phyloP scores from a whole-genome alignment of 2,797 vertebrate genomes.

The Chromobotia macracanthus region DNA sequence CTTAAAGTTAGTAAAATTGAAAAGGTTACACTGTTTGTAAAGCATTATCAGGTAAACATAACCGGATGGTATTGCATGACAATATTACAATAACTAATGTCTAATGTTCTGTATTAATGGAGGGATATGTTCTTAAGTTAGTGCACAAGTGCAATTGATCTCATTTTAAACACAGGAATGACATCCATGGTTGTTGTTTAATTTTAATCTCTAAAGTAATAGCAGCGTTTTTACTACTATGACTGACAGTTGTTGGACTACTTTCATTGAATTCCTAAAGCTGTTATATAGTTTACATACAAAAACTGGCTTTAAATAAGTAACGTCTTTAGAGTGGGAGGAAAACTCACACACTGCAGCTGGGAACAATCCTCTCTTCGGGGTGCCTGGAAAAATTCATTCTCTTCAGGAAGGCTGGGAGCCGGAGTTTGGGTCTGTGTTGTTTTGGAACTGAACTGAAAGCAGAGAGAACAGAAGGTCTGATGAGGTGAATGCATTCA shows the following conservation, averaged over 20 bases:
- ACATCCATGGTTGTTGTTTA: no score
- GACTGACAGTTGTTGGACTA: no score
- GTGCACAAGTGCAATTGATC: no score
- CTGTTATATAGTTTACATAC: no score
- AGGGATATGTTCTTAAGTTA: no score
- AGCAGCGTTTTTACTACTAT: no score
- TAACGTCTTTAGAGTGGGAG: neutral
- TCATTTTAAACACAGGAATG: no score
- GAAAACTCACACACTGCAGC: slow-evolving; percentile 73
- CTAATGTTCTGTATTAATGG: no score
- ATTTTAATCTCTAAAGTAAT: no score
- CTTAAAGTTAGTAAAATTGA: slow-evolving; percentile 63
- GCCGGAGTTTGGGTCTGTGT: slow-evolving; percentile 64
- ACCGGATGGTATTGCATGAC: no score
- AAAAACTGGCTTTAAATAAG: neutral
- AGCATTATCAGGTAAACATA: neutral
- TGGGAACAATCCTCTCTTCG: slow-evolving; percentile 70
- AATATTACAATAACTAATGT: neutral
- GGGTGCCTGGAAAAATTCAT: slow-evolving; percentile 67
- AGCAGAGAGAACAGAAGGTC: slow-evolving; percentile 48
- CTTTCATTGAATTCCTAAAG: no score
- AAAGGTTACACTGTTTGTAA: slow-evolving; percentile 1
- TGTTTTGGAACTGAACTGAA: slow-evolving; percentile 61
- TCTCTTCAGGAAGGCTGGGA: slow-evolving; percentile 72
- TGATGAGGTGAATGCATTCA: neutral